Conservation (phyloP, 92 coral and sea anemone species). For the Parazoanthus swiftii region DNA sequence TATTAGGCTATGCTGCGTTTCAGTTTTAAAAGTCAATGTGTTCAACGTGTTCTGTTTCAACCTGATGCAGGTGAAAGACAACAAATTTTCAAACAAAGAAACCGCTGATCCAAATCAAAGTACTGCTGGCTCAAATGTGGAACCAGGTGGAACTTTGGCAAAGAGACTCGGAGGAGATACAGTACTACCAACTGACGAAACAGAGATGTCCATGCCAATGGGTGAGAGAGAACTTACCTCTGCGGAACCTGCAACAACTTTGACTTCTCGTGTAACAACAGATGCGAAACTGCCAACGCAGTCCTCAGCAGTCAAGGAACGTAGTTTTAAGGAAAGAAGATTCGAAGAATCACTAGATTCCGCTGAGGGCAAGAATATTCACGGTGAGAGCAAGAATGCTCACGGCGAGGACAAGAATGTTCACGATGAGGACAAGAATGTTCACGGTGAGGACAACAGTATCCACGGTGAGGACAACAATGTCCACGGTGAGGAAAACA, state of each 20-base stretch:
- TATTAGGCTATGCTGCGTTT: neutral
- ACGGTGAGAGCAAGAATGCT: too few species aligned
- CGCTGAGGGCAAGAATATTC: neutral
- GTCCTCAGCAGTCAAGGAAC: neutral
- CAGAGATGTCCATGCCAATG: neutral
- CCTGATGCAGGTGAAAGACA: neutral
- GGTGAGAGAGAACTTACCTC: neutral
- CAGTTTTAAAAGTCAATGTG: neutral
- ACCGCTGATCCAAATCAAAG: neutral
- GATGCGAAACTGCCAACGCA: neutral
- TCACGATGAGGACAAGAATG: too few species aligned
- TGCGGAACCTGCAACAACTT: neutral
- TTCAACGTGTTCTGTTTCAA: neutral
- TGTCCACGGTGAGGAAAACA: too few species aligned
- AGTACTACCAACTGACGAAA: too few species aligned
- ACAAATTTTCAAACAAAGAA: neutral
- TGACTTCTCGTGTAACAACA: neutral
- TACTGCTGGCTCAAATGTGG: neutral
- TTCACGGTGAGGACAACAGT: too few species aligned
- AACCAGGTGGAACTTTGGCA: neutral
- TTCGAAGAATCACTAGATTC: neutral
- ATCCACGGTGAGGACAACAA: too few species aligned
- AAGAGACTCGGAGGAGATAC: neutral
- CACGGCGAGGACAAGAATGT: too few species aligned
- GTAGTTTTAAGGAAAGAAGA: neutral